Evolutionary conservation across 92 coral and sea anemone species (phyloP), one percentile per base, ranked within the genome.

Genomic region (Porites rus): DNA sequence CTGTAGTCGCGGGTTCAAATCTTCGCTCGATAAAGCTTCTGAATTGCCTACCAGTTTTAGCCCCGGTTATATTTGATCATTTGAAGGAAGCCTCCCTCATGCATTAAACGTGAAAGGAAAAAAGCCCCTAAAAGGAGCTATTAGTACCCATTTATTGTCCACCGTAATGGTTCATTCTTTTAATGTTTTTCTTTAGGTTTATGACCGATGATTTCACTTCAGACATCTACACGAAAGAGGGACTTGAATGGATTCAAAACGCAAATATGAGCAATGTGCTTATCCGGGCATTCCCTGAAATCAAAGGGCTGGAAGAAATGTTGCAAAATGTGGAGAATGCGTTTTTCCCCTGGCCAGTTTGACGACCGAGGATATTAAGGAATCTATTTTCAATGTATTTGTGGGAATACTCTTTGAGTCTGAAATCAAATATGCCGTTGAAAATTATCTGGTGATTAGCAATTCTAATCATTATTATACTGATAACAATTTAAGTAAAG

Each of bases 171-270:
- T 56, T 56, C 61, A 56, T 10, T 10, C 52, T 7, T 54, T 19
- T 14, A 10, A 8, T 21, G 43, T 78, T 50, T 8, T 20, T 13
- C 51, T 1, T 19, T 53, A 94, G 98, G 87, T 94, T 94, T 69
- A 63, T 94, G 67, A 92, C 98, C 4, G 93, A 94, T 31, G 90
- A 92, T 56, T 94, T 56, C 61, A 94, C 70, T 10, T 21, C 81
- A 8, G 87, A 75, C 1, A 77, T 86, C 21, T 94, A 94, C 89
- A 90, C 94, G 0, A 67, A 84, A 43, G 94, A 94, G 56, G 98
- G 98, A 28, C 50, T 94, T 79, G 69, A 84, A 78, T 94, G 98
- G 98, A 94, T 94, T 38, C 76, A 91, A 7, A 88, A 92, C 50
- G 64, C 96, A 2, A 68, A 78, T 82, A 90, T 94, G 95, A 78